A percentile compares a stretch with the other conserved stretches of the same genome.
Conservation (phyloP, 2,113 vertebrate genomes). For the Orientallactaga bullata region DNA sequence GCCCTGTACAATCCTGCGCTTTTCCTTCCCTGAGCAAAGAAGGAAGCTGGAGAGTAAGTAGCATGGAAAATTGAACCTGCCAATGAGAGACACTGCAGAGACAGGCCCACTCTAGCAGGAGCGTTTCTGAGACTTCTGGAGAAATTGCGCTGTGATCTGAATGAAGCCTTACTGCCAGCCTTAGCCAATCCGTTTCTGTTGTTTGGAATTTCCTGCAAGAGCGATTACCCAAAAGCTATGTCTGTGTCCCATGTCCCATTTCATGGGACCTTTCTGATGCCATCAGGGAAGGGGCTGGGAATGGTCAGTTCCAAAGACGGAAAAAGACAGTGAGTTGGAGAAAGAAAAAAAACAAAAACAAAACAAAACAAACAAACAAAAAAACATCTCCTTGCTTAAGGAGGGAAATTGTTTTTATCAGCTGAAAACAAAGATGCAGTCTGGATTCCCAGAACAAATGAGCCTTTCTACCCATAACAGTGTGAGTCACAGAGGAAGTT, state of each 20-base stretch:
- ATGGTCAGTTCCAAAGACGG: not conserved
- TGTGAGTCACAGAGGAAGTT: slow-evolving; percentile 56
- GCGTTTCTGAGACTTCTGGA: not conserved
- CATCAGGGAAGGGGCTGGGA: not conserved
- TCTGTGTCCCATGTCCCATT: not conserved
- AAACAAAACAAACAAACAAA: too few species aligned
- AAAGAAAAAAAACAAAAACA: too few species aligned
- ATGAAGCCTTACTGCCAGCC: not conserved
- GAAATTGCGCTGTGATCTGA: not conserved
- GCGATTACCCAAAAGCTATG: not conserved
- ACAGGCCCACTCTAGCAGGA: not conserved
- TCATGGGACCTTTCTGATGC: not conserved
- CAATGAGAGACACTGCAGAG: not conserved
- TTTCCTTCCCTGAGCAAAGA: not conserved
- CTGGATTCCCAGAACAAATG: slow-evolving; percentile 28
- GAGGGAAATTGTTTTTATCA: not conserved
- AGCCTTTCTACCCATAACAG: not conserved
- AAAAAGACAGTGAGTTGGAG: not conserved
- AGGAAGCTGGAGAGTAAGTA: not conserved
- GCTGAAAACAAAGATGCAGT: not conserved
- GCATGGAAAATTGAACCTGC: not conserved
- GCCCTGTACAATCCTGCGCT: not conserved
- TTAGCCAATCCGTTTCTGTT: not conserved
- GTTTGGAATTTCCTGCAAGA: not conserved
- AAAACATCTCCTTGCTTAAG: not conserved